Percentiles rank a stretch among this genome's conserved stretches.
These are phyloP conservation scores for Malurus melanocephalus DNA, from an alignment of 2,113 vertebrate species.

Conservation along the genomic window DNA sequence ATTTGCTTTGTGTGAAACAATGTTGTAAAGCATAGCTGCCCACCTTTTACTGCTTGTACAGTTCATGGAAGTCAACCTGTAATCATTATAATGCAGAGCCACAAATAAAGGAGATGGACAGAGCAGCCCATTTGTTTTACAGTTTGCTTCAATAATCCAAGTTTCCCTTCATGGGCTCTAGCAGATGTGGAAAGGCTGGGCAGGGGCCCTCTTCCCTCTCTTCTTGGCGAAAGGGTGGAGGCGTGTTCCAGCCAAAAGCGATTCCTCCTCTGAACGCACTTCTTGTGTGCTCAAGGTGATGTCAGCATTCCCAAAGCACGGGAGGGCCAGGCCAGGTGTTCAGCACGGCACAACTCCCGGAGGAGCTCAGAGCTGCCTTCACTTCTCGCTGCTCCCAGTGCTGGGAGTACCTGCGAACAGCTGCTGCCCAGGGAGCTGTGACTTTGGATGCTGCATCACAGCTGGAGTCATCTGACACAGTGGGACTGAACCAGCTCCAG, in stretches of 20 bases:
- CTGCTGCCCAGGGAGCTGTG: fast-evolving
- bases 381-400: not conserved
- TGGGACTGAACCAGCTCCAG: not conserved
- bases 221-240: fast-evolving
- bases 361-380: not conserved
- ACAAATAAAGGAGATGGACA: constrained; percentile 74
- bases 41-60: constrained; percentile 73
- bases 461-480: fast-evolving
- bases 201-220: not conserved
- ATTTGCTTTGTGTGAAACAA: constrained; percentile 74
- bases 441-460: not conserved
- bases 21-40: constrained; percentile 73
- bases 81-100: constrained; percentile 67
- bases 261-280: not conserved
- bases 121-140: constrained; percentile 28
- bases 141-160: constrained; percentile 7
- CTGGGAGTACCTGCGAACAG: not conserved
- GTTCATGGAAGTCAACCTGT: constrained; percentile 68
- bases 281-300: fast-evolving
- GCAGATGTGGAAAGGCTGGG: not conserved
- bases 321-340: not conserved
- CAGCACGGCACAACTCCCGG: fast-evolving
- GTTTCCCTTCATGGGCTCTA: not conserved
- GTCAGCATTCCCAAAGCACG: fast-evolving
- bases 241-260: fast-evolving